Evolutionary conservation across 2,888 invertebrate genomes (phyloP).

Genomic region (Drosophila flavopinicola): DNA sequence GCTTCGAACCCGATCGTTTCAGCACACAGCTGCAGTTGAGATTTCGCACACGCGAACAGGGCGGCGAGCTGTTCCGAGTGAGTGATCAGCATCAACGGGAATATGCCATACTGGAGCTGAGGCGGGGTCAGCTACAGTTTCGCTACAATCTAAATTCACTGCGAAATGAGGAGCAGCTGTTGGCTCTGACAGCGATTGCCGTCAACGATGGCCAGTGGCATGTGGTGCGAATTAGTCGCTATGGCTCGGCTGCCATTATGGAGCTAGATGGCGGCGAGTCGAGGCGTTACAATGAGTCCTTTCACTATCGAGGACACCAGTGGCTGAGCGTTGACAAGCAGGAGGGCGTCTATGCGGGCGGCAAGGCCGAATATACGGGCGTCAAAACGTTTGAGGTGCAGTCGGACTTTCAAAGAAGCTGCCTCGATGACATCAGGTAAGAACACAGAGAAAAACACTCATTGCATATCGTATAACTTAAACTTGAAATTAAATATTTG

Average conservation of each 20-base stretch:
- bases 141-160: constrained; percentile 96
- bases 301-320: constrained; percentile 94
- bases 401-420: constrained; percentile 96
- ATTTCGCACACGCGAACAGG: constrained; percentile 95
- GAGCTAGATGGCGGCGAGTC: constrained; percentile 98
- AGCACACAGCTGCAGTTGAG: constrained; percentile 96
- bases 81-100: constrained; percentile 97
- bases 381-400: constrained; percentile 96
- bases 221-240: constrained; percentile 94
- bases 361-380: constrained; percentile 97
- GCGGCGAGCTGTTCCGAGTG: constrained; percentile 96
- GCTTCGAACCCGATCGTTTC: constrained; percentile 95
- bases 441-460: no score
- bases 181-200: constrained; percentile 93
- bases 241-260: constrained; percentile 95
- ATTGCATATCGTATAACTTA: no score
- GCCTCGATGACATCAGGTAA: constrained; percentile 86
- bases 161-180: constrained; percentile 93
- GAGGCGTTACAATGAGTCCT: constrained; percentile 95
- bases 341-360: constrained; percentile 97
- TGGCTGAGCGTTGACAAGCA: constrained; percentile 96
- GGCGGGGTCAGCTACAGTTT: constrained; percentile 93
- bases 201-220: constrained; percentile 99
- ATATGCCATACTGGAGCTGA: constrained; percentile 93
- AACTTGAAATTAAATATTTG: no score